These are phyloP conservation scores for Cerastis rubricosa DNA, from an alignment of 2,888 invertebrate genomes.

Conservation along the genomic window DNA sequence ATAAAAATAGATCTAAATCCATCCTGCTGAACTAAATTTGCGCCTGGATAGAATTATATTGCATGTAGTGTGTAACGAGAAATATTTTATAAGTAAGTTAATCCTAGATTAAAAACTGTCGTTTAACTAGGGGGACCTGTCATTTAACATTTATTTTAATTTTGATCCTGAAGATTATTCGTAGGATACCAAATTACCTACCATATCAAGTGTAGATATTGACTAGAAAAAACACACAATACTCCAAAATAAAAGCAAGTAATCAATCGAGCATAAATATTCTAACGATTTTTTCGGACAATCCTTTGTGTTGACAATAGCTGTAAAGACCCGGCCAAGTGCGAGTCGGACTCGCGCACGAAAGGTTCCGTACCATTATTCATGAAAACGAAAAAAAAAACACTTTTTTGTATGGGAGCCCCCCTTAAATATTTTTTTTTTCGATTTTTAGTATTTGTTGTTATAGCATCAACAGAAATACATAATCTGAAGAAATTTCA, in stretches of 20 bases:
- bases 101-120: constrained; percentile 19
- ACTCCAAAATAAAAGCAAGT: neutral
- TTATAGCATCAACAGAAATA: too few relatives aligned
- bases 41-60: constrained; percentile 2
- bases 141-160: neutral
- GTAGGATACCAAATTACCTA: neutral
- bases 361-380: too few relatives aligned
- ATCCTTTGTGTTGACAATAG: too few relatives aligned
- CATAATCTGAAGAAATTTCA: too few relatives aligned
- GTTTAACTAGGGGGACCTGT: constrained; percentile 1
- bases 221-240: neutral
- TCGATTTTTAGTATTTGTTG: too few relatives aligned
- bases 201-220: neutral
- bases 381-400: too few relatives aligned
- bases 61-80: neutral
- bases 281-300: too few relatives aligned
- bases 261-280: neutral
- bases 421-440: too few relatives aligned
- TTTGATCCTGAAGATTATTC: neutral
- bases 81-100: neutral
- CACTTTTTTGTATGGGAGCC: too few relatives aligned
- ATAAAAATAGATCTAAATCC: constrained; percentile 20
- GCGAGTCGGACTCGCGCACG: too few relatives aligned
- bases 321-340: too few relatives aligned
- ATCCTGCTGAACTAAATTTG: constrained; percentile 19